Evolutionary conservation across 2,113 vertebrate species (phyloP).

Genomic region (Dinomys branickii): DNA sequence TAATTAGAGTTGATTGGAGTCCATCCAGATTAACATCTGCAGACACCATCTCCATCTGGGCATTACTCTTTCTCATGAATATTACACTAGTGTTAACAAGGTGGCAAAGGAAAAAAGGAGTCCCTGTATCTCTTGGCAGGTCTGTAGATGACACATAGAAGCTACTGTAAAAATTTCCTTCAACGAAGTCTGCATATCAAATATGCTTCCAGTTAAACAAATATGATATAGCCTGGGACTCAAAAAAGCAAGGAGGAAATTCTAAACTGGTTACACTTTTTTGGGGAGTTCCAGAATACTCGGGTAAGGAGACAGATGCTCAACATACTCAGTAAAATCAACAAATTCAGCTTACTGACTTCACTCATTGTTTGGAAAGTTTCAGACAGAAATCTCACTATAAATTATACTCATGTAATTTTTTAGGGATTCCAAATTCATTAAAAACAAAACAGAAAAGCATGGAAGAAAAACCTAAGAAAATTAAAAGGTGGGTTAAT

Average conservation of each 20-base stretch:
- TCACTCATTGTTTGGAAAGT: slow-evolving; percentile 40
- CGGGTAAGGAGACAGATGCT: neutral
- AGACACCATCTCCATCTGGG: slow-evolving; percentile 93
- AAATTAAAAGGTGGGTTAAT: neutral
- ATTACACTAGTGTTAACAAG: slow-evolving; percentile 89
- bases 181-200: neutral
- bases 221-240: neutral
- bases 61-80: slow-evolving; percentile 89
- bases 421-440: neutral
- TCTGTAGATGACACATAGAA: slow-evolving; percentile 72
- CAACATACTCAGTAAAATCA: neutral
- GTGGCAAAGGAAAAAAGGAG: slow-evolving; percentile 79
- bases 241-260: slow-evolving; percentile 53
- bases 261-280: slow-evolving; percentile 19
- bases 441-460: neutral
- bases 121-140: slow-evolving; percentile 41
- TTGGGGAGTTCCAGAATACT: neutral
- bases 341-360: slow-evolving; percentile 4
- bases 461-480: neutral
- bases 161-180: slow-evolving; percentile 68
- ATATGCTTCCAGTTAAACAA: slow-evolving; percentile 46
- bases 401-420: neutral
- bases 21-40: slow-evolving; percentile 93
- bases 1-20: slow-evolving; percentile 92
- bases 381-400: slow-evolving; percentile 27